Percentiles rank a stretch among this genome's conserved stretches.
These are phyloP conservation scores for Scartelaos histophorus DNA, from an alignment of 2,113 vertebrate genomes.

Conservation along the genomic window DNA sequence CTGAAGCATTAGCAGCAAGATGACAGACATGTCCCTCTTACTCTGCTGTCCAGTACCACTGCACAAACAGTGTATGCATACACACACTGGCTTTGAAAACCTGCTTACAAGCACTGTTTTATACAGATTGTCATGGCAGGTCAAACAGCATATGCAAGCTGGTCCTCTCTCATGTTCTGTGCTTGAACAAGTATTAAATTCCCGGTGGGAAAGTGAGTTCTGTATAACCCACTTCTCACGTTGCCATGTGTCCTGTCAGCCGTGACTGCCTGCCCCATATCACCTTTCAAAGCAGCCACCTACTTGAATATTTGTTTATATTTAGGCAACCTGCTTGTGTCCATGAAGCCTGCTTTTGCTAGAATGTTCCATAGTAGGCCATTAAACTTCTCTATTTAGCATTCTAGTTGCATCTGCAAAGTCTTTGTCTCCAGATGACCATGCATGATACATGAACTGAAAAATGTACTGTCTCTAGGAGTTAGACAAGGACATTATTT, in stretches of 20 bases:
- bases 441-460: no score
- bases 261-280: slow-evolving; percentile 38
- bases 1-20: slow-evolving; percentile 47
- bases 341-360: no score
- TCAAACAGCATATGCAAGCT: slow-evolving; percentile 6
- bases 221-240: slow-evolving; percentile 40
- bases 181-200: slow-evolving; percentile 29
- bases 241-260: slow-evolving; percentile 42
- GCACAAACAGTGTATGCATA: slow-evolving; percentile 20
- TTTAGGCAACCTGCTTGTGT: not conserved
- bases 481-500: no score
- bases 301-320: slow-evolving; percentile 30
- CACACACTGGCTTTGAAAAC: slow-evolving; percentile 26
- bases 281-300: slow-evolving; percentile 40
- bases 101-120: slow-evolving; percentile 19
- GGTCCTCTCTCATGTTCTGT: slow-evolving; percentile 24
- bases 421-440: no score
- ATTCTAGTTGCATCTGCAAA: no score
- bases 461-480: no score
- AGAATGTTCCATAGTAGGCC: no score
- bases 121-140: slow-evolving; percentile 8
- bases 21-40: slow-evolving; percentile 57
- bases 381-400: no score
- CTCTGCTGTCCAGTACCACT: slow-evolving; percentile 54
- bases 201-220: slow-evolving; percentile 40